Conservation (phyloP, 2,113 vertebrate genomes). For the Pantherophis guttatus region DNA sequence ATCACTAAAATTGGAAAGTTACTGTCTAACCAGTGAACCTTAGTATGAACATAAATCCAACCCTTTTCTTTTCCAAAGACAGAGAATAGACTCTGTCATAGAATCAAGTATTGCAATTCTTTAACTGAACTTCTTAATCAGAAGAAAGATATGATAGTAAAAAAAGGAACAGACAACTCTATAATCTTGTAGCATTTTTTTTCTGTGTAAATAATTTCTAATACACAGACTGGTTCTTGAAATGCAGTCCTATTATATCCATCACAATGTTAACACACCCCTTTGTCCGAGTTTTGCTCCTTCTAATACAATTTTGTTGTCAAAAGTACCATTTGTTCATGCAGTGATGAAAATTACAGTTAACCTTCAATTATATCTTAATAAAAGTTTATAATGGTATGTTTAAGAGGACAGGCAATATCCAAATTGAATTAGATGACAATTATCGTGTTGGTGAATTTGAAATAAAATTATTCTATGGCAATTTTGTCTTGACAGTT, state of each 20-base stretch:
- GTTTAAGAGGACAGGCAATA: slow-evolving; percentile 14
- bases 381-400: not conserved
- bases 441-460: not conserved
- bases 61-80: not conserved
- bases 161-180: not conserved
- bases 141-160: not conserved
- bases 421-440: slow-evolving; percentile 20
- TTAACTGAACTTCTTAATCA: not conserved
- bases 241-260: not conserved
- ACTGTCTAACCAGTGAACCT: not conserved
- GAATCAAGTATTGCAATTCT: not conserved
- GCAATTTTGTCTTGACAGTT: not conserved
- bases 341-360: not conserved
- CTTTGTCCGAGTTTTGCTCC: slow-evolving; percentile 20
- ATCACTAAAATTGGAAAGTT: not conserved
- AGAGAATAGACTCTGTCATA: not conserved
- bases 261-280: not conserved
- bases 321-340: not conserved
- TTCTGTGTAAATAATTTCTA: not conserved
- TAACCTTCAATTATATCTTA: slow-evolving; percentile 17
- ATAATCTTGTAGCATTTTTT: not conserved
- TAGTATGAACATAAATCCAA: not conserved
- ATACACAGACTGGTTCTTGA: not conserved
- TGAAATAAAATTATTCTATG: not conserved
- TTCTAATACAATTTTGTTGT: not conserved